phyloP scores from a whole-genome alignment of 2,888 invertebrate genomes.

The Xanthorhoe designata region DNA sequence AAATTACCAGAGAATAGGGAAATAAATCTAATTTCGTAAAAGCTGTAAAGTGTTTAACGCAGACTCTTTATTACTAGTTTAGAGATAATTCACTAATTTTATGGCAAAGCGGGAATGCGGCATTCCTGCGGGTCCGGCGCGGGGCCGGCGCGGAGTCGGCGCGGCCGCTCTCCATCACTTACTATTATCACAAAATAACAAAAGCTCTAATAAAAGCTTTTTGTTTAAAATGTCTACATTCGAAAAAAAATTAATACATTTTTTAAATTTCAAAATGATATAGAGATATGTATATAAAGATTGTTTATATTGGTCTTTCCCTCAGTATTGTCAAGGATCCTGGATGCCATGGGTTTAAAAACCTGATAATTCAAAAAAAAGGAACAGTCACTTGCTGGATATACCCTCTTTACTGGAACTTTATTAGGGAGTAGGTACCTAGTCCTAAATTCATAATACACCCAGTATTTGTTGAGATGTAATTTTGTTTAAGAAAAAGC shows the following conservation, averaged over 20 bases:
- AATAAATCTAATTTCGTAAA: conserved; percentile 38
- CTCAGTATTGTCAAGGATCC: no score
- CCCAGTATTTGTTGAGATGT: background rate
- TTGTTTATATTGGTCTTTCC: no score
- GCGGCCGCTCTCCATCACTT: background rate
- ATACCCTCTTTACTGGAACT: no score
- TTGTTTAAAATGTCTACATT: background rate
- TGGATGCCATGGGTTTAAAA: no score
- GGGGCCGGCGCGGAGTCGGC: conserved; percentile 25
- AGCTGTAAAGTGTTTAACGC: conserved; percentile 41
- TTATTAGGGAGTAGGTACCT: background rate
- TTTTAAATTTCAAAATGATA: no score
- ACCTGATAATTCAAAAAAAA: no score
- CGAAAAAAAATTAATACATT: background rate
- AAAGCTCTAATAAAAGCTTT: background rate
- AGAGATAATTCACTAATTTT: conserved; percentile 41
- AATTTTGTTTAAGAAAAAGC: background rate
- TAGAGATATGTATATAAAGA: no score
- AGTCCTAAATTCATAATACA: background rate
- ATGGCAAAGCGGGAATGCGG: conserved; percentile 30
- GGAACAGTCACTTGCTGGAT: no score
- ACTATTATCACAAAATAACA: background rate
- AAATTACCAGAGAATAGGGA: conserved; percentile 21
- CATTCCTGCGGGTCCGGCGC: conserved; percentile 29
- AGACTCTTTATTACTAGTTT: conserved; percentile 34